These are phyloP conservation scores for Eupeodes latifasciatus DNA, from an alignment of 2,888 invertebrate genomes.

Conservation along the genomic window DNA sequence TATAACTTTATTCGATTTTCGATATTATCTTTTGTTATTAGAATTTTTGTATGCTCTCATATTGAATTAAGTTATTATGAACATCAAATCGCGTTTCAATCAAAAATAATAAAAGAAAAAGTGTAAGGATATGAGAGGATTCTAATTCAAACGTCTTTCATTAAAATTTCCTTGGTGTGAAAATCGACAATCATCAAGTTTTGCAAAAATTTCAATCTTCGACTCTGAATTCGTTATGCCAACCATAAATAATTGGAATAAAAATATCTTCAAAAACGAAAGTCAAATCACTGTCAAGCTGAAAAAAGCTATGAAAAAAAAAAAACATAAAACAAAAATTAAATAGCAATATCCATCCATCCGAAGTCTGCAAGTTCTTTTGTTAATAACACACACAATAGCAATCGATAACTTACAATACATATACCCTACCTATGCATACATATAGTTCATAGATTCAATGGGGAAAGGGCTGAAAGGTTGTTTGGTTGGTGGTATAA, in stretches of 20 bases:
- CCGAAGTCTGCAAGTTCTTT: constrained; percentile 39
- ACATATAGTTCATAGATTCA: constrained; percentile 45
- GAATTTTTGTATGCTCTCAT: background rate
- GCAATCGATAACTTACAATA: constrained; percentile 37
- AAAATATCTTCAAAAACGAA: constrained; percentile 36
- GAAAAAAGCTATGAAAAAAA: background rate
- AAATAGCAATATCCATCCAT: constrained; percentile 32
- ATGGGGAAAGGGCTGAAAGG: background rate
- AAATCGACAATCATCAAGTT: constrained; percentile 25
- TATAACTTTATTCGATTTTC: background rate
- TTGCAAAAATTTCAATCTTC: constrained; percentile 46
- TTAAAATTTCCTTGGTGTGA: constrained; percentile 1
- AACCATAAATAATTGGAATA: constrained; percentile 52
- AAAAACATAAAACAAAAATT: constrained; percentile 1
- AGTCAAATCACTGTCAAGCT: constrained; percentile 51
- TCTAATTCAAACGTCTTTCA: constrained; percentile 6
- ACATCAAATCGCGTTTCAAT: constrained; percentile 6
- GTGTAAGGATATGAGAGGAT: background rate
- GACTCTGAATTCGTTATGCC: constrained; percentile 40
- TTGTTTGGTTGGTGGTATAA: background rate
- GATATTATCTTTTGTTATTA: background rate
- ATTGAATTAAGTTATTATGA: background rate
- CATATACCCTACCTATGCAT: background rate
- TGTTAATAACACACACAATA: constrained; percentile 46
- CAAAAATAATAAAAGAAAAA: background rate